These are phyloP conservation scores for Agrypnia vestita DNA, from an alignment of 1,140 invertebrate genomes.

Conservation along the genomic window DNA sequence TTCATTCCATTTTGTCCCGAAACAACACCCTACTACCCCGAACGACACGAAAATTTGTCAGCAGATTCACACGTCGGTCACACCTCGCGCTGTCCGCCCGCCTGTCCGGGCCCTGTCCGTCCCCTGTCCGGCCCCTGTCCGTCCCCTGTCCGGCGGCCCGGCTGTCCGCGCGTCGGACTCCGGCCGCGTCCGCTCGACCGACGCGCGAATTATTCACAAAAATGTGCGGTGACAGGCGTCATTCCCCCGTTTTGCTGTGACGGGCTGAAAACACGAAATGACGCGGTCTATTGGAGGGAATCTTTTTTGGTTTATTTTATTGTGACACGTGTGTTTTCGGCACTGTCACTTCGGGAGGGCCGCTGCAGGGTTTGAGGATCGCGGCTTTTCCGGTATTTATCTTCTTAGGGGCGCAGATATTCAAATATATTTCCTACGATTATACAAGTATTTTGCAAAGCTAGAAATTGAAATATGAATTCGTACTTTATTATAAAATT, in stretches of 20 bases:
- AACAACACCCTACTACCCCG: not conserved
- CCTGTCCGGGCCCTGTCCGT: not conserved
- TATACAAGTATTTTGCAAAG: no score
- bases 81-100: not conserved
- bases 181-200: not conserved
- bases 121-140: not conserved
- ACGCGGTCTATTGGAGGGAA: not conserved
- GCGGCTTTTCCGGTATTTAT: no score
- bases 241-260: constrained; percentile 1
- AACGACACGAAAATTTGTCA: constrained; percentile 33
- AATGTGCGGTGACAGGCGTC: constrained; percentile 30
- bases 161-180: constrained; percentile 4
- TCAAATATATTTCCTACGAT: no score
- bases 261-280: not conserved
- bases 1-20: no score
- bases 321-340: constrained; percentile 24
- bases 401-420: no score
- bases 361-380: not conserved
- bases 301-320: constrained; percentile 16
- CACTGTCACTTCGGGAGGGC: constrained; percentile 10
- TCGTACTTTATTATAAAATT: no score
- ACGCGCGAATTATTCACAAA: constrained; percentile 37
- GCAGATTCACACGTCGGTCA: constrained; percentile 5
- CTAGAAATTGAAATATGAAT: no score
- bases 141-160: not conserved